Evolutionary conservation across 2,888 invertebrate genomes (phyloP).

Genomic region (Chouioia cunea): DNA sequence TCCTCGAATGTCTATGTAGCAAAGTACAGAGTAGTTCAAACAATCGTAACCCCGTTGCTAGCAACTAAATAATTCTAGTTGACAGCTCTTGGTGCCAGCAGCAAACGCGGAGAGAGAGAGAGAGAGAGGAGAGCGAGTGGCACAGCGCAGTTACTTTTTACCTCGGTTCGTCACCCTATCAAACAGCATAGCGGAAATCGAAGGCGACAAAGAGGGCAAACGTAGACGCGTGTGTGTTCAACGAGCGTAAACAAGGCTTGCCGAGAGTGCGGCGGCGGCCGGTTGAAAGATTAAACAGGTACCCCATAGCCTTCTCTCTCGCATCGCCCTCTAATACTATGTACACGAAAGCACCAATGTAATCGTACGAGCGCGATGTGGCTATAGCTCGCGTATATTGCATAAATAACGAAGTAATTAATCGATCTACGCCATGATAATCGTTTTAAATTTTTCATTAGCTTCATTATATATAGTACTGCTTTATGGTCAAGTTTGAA

Average conservation of each 20-base stretch:
- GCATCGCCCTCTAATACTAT: conserved; percentile 29
- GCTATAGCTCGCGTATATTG: conserved; percentile 20
- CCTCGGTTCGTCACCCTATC: too few species aligned
- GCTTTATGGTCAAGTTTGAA: too few species aligned
- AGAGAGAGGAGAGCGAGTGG: not conserved
- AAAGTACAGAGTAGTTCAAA: too few species aligned
- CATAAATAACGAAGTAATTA: conserved; percentile 43
- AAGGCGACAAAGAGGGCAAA: too few species aligned
- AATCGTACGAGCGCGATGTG: too few species aligned
- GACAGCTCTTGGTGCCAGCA: not conserved
- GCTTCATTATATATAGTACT: too few species aligned
- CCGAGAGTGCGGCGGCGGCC: conserved; percentile 2
- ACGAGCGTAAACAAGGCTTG: not conserved
- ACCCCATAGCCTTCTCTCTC: too few species aligned
- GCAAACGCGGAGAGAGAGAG: not conserved
- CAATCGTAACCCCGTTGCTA: too few species aligned
- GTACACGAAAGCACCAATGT: conserved; percentile 18
- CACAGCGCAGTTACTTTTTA: conserved; percentile 8
- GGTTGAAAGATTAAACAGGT: conserved; percentile 45
- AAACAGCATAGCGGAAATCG: too few species aligned
- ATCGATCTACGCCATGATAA: conserved; percentile 31
- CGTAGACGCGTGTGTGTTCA: too few species aligned
- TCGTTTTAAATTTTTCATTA: conserved; percentile 9
- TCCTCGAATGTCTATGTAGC: too few species aligned
- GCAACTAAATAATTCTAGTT: not conserved